Conservation (phyloP, 2,113 vertebrate genomes). For the Leptocoma aspasia region DNA sequence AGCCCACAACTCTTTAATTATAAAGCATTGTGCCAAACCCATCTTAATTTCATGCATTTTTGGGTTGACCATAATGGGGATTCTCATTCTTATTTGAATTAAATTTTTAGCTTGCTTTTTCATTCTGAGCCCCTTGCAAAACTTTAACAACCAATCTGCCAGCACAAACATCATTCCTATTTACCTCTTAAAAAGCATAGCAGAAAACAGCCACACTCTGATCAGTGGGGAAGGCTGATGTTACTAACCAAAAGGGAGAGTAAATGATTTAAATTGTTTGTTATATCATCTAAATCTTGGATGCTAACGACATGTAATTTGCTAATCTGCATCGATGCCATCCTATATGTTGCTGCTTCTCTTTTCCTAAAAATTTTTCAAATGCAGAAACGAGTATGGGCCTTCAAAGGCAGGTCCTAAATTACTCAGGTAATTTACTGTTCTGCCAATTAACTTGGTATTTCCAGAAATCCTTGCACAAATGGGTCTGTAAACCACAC, state of each 20-base stretch:
- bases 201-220: not conserved
- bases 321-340: fast-evolving
- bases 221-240: not conserved
- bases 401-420: not conserved
- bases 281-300: not conserved
- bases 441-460: not conserved
- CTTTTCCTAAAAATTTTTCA: not conserved
- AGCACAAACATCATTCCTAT: not conserved
- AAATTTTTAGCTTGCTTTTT: not conserved
- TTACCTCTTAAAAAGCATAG: not conserved
- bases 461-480: not conserved
- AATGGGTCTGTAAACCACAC: not conserved
- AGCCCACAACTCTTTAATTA: slow-evolving; percentile 42
- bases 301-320: not conserved
- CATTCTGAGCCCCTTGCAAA: not conserved
- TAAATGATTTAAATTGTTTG: not conserved
- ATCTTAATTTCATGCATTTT: slow-evolving; percentile 41
- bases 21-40: slow-evolving; percentile 1
- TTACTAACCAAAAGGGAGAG: not conserved
- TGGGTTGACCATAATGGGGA: not conserved
- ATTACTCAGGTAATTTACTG: not conserved
- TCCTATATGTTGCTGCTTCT: not conserved
- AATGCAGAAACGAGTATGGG: not conserved
- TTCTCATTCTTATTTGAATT: slow-evolving; percentile 17
- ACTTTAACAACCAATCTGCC: not conserved